Evolutionary conservation across 2,113 vertebrate genomes (phyloP), one percentile per base, ranked within the genome.

Genomic region (Petrocephalus microphthalmus): DNA sequence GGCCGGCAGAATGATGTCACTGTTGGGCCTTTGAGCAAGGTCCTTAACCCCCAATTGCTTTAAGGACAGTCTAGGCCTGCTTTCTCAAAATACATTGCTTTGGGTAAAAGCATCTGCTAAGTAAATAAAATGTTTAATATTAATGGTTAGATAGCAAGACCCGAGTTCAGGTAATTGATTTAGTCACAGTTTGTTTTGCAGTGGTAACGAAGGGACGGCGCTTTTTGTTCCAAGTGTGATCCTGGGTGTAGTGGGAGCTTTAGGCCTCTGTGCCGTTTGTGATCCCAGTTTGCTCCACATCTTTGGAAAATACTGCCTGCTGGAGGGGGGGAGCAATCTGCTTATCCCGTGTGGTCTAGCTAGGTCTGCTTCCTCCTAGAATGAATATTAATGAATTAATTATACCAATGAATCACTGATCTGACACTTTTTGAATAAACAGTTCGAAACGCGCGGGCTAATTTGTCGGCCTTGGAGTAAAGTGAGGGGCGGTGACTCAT

Each of bases 271-370:
- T 42, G 15, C 33, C 71, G 2, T 74, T 74, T 37, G 13, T 74
- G 33, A 78, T 15, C 71, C 33, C 15, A 7, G 8, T 88, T 56
- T 20, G 29, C 42, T 60, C 53, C 53, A 60, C 15, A 51, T 33
- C 22, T 33, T 8, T 29, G 78, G 33, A 42, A 47, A 2, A 45
- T 29, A 8, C 53, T 56, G 25, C 13, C 29, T 78, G 51, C 33
- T 74, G 49, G 11, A 51, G 8, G 15, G 52, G n/a, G 71, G 33
- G 52, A 5, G 10, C 56, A 49, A 71, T 20, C 11, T 37, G 91
- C 93, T 94, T 93, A 92, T 92, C 92, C 92, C 86, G 90, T 94
- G 93, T 90, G 56, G 33, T 93, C 89, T 92, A 85, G 93, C 90
- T 93, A 81, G 93, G 92, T 93, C 54, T 64, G 56, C 85, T 15